Conservation (phyloP, 2,888 invertebrate species). For the Thymelicus sylvestris region DNA sequence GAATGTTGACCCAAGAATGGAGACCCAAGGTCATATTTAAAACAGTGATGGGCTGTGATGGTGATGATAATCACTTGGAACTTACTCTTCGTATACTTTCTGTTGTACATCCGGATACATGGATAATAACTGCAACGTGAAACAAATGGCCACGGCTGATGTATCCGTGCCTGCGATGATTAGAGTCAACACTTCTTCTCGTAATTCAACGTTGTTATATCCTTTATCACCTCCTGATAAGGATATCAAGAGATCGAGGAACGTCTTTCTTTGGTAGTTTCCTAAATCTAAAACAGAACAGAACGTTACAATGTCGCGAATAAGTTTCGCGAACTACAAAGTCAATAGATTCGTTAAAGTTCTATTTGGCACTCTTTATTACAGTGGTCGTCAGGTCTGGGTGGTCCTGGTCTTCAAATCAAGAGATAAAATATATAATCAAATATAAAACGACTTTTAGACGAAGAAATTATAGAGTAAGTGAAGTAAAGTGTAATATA, state of each 20-base stretch:
- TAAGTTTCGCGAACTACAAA: background rate
- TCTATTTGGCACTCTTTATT: too few relatives aligned
- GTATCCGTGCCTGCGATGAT: conserved; percentile 84
- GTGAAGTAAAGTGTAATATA: too few relatives aligned
- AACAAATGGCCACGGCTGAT: conserved; percentile 71
- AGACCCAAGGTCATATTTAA: too few relatives aligned
- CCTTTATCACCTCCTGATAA: conserved; percentile 74
- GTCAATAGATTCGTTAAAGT: too few relatives aligned
- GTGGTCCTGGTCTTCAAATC: too few relatives aligned
- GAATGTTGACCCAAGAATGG: too few relatives aligned
- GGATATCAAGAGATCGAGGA: conserved; percentile 82
- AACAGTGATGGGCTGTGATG: too few relatives aligned
- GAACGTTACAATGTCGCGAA: too few relatives aligned
- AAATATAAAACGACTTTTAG: too few relatives aligned
- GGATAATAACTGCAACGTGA: conserved; percentile 68
- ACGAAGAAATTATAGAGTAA: too few relatives aligned
- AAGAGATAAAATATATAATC: too few relatives aligned
- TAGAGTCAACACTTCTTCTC: conserved; percentile 84
- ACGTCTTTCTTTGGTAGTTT: conserved; percentile 72
- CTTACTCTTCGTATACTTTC: conserved; percentile 68
- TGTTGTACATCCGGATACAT: conserved; percentile 76
- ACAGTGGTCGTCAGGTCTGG: too few relatives aligned
- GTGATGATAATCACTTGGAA: conserved; percentile 42
- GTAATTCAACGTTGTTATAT: conserved; percentile 78
- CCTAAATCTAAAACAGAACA: conserved; percentile 54